Evolutionary conservation across 35 echinoderm and acorn worm species (phyloP).

Genomic region (Ophioderma brevispina): DNA sequence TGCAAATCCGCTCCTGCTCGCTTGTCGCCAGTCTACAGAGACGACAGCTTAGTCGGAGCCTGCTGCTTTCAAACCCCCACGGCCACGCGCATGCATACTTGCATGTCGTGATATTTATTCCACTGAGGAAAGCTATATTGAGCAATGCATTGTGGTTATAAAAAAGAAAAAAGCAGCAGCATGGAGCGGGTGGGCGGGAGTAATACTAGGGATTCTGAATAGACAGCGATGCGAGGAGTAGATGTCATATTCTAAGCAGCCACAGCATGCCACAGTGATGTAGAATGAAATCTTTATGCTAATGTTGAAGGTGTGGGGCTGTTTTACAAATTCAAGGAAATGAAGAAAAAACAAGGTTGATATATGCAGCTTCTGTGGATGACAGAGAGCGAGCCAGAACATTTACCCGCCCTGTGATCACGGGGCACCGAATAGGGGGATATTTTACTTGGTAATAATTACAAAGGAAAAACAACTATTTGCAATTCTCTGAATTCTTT

Average conservation of each 20-base stretch:
- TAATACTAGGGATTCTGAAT: no score
- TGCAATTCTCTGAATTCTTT: no score
- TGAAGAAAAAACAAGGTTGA: neutral
- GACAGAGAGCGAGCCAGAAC: neutral
- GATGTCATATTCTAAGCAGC: no score
- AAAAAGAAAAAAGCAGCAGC: neutral
- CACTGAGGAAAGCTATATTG: neutral
- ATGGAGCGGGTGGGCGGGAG: neutral
- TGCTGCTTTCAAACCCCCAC: neutral
- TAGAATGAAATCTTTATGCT: neutral
- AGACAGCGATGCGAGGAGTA: no score
- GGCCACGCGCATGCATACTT: conserved; percentile 10
- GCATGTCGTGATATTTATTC: conserved; percentile 4
- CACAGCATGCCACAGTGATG: no score
- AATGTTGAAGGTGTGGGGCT: neutral
- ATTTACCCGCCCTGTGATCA: neutral
- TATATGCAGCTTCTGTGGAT: neutral
- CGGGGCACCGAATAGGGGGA: neutral
- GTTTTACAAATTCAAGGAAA: neutral
- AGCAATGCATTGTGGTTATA: neutral
- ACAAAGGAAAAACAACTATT: no score
- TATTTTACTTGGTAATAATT: no score
- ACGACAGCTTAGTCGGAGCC: conserved; percentile 3
- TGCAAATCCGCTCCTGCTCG: neutral
- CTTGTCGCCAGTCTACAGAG: neutral